Base-by-base conservation (phyloP, 2,113 vertebrate genomes). In the Apteryx owenii region DNA sequence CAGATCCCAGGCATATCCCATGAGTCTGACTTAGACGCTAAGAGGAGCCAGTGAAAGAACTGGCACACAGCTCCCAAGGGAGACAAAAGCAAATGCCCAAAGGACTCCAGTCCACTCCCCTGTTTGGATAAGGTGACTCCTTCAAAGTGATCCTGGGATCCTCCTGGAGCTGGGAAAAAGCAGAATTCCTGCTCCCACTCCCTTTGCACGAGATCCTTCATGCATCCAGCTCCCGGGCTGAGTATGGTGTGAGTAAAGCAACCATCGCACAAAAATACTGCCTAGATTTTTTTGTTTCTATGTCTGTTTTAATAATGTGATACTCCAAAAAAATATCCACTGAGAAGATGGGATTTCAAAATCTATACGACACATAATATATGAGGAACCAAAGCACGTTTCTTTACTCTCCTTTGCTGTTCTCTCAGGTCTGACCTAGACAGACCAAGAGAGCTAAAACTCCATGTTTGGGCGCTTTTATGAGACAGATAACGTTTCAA, bases 351-450 rank as follows among this genome's bases (percentile, higher is more conserved):
- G 18, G 23, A 80, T 91, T 87, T 91, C 66, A 91, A 81, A 77
- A 29, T 15, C 28, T 42, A 19, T 8, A 21, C 2, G 8, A 40
- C 3, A 40, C 3, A 11, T 5, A 58, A 76, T 0, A 14, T 2
- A 7, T n/a, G 71, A 64, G 40, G 7, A 81, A 83, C 33, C 17
- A 92, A 66, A 68, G n/a, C 5, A 29, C 16, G 44, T 38, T 28
- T 81, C 33, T 79, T 22, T 21, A 51, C 15, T 50, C 31, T 21
- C 23, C 51, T 80, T 73, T 38, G 17, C 16, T 77, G 7, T 22
- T 83, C 36, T 46, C 38, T 28, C 42, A 66, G 28, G 8, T 70
- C 58, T 90, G 80, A 33, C 19, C 40, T 79, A 69, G 28, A 42
- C 31, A 73, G 69, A 81, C 20, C 31, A 46, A 46, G 66, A 73